Evolutionary conservation across 2,888 invertebrate species (phyloP), one percentile per base, ranked within the genome.

Genomic region (Eristalis arbustorum): DNA sequence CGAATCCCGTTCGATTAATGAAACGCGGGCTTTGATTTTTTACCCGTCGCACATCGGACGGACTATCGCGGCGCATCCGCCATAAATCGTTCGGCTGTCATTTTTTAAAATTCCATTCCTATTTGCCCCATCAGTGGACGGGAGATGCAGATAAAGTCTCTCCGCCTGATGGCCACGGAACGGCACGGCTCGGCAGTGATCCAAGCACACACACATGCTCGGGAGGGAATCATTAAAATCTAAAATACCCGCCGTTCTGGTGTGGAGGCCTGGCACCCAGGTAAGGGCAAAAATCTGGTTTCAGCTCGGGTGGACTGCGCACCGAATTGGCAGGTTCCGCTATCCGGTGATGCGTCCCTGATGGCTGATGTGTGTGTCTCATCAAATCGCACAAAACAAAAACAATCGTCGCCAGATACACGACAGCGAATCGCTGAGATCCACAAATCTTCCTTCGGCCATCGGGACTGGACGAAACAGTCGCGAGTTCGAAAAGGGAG

Each of bases 81-180:
- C 83, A 87, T 87, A 87, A 87, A 87, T 87, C 87, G 78, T 79
- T 69, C 25, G 71, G 72, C 68, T 87, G 83, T 87, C 87, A 87
- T 83, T 87, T 87, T 31, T 87, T 87, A 87, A 87, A 87, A 87
- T 87, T 87, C 87, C 83, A 75, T 78, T 87, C 82, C 85, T 85
- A 74, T 82, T 74, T 82, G 66, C 72, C 76, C 66, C 64, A 10
- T 61, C 69, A 62, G 25, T 77, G 77, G 25, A 31, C 40, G 14
- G 2, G 61, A 62, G 75, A 83, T 82, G 78, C 68, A 77, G 68
- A 73, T 74, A 69, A 68, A 57, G 49, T 49, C 49, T n/a, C 49
- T 10, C 8, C 8, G 49, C 1, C n/a, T n/a, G 40, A 42, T n/a
- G 5, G 49, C 8, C 42, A 42, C 6, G n/a, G 42, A 1, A n/a